Conservation (phyloP, 2,797 vertebrate species). For the Trachops cirrhosus region DNA sequence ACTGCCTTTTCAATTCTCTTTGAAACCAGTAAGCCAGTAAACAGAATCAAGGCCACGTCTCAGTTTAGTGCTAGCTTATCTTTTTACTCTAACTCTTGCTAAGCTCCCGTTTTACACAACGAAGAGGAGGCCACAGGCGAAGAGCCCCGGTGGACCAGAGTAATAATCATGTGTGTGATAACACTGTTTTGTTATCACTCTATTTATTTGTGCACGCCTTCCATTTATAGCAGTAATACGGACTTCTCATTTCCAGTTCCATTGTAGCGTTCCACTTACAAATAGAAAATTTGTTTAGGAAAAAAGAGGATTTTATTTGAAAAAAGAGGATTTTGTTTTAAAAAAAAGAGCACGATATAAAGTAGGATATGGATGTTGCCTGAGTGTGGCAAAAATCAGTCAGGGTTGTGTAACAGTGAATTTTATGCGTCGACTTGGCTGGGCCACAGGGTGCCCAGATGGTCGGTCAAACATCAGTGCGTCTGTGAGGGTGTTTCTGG, state of each 20-base stretch:
- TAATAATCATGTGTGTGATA: neutral
- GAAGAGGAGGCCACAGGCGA: neutral
- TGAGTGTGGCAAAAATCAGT: neutral
- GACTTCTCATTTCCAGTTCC: neutral
- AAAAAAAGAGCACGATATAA: neutral
- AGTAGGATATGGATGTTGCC: neutral
- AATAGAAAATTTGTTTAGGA: neutral
- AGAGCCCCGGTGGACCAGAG: neutral
- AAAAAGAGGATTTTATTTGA: conserved; percentile 3
- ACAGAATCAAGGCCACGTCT: neutral
- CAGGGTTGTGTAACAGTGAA: neutral
- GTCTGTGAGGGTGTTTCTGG: neutral
- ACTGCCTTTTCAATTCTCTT: neutral
- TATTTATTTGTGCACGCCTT: neutral
- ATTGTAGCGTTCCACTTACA: neutral
- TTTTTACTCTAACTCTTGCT: neutral
- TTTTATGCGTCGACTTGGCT: neutral
- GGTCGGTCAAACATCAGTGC: neutral
- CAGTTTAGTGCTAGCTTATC: neutral
- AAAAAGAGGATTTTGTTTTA: conserved; percentile 4
- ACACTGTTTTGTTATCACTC: neutral
- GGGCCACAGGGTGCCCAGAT: neutral
- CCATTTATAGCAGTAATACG: neutral
- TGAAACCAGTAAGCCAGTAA: neutral
- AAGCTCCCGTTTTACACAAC: neutral